These are phyloP conservation scores for Nesospiza acunhae DNA, from an alignment of 2,113 vertebrate genomes.

Conservation along the genomic window DNA sequence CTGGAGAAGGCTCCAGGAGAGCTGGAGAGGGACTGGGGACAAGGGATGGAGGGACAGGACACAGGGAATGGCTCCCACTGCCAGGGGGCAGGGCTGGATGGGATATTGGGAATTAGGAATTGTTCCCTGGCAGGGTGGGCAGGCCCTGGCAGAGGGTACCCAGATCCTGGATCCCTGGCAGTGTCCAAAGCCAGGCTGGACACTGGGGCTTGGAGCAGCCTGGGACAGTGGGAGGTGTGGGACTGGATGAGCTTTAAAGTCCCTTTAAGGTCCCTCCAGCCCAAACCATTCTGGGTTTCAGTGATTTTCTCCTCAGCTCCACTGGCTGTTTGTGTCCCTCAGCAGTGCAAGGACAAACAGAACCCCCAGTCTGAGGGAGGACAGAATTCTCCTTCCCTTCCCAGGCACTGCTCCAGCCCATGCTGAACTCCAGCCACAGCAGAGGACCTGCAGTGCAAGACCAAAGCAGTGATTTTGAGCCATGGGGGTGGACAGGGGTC, in stretches of 20 bases:
- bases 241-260: background rate
- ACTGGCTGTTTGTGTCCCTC: accelerated
- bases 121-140: accelerated
- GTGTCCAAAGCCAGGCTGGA: background rate
- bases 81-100: accelerated
- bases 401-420: background rate
- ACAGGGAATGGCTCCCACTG: background rate
- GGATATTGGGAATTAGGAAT: background rate
- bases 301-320: background rate
- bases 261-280: background rate
- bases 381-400: background rate
- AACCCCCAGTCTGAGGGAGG: background rate
- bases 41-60: background rate
- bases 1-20: background rate
- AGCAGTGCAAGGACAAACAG: background rate
- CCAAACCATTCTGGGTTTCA: background rate
- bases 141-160: background rate
- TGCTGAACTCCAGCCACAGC: background rate
- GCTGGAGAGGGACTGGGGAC: background rate
- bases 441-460: background rate
- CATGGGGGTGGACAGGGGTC: background rate
- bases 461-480: background rate
- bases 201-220: accelerated
- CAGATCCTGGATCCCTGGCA: background rate
- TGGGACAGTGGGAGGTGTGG: background rate